These are phyloP conservation scores for Falco novaeseelandiae DNA, from an alignment of 2,797 vertebrate genomes.

Conservation along the genomic window DNA sequence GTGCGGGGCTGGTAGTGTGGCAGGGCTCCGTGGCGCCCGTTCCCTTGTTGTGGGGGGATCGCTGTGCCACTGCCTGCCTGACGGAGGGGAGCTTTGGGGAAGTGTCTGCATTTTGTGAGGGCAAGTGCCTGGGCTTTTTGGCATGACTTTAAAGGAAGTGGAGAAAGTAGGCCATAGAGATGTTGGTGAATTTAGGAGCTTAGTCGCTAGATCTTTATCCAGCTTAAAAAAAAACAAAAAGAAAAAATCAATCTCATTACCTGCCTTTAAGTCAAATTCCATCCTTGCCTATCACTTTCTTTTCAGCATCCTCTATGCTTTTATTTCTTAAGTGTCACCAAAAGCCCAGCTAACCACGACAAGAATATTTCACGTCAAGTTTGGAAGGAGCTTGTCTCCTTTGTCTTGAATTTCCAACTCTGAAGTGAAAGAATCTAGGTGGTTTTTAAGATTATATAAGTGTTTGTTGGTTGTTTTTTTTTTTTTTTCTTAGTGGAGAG, in stretches of 20 bases:
- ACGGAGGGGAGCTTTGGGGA: not conserved
- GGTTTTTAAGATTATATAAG: not conserved
- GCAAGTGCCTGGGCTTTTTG: not conserved
- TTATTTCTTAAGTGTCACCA: not conserved
- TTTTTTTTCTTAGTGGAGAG: not conserved
- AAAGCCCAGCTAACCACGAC: not conserved
- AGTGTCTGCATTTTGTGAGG: not conserved
- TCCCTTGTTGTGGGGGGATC: rapidly evolving
- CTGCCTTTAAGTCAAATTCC: not conserved
- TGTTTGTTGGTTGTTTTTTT: not conserved
- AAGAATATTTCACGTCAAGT: rapidly evolving
- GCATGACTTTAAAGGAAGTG: not conserved
- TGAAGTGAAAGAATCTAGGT: not conserved
- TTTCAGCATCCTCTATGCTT: not conserved
- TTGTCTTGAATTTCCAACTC: not conserved
- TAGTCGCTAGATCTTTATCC: not conserved
- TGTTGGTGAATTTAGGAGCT: not conserved
- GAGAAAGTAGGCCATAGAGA: not conserved
- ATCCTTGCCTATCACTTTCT: not conserved
- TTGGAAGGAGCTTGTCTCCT: not conserved
- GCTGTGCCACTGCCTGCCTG: not conserved
- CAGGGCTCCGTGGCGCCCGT: not conserved
- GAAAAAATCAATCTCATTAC: not conserved
- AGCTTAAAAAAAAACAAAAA: not conserved
- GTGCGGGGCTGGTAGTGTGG: not conserved